A percentile compares a stretch with the other conserved stretches of the same genome.
Evolutionary conservation across 1,140 invertebrate genomes (phyloP).

Genomic region (Halictus rubicundus): DNA sequence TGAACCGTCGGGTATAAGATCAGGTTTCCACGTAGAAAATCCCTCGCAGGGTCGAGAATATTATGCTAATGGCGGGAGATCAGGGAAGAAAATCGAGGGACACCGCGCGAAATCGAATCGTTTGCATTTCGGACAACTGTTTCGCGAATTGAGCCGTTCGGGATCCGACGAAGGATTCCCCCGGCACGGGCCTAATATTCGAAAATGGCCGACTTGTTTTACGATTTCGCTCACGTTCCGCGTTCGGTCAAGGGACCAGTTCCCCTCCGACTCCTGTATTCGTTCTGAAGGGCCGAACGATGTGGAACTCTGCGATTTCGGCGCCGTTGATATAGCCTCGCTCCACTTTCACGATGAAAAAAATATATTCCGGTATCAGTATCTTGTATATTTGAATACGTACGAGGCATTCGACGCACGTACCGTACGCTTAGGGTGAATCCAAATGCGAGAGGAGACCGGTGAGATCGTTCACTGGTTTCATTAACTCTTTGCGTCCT

Average conservation of each 20-base stretch:
- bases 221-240: slow-evolving; percentile 7
- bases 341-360: background rate
- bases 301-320: background rate
- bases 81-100: background rate
- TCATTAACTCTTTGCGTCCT: background rate
- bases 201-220: background rate
- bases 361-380: background rate
- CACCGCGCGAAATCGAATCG: background rate
- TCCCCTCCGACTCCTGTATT: background rate
- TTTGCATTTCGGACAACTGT: background rate
- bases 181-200: background rate
- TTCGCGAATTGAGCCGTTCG: background rate
- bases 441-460: background rate
- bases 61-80: background rate
- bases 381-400: background rate
- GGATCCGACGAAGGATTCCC: background rate
- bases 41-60: background rate
- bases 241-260: background rate
- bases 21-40: background rate
- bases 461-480: background rate
- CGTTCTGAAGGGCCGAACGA: background rate
- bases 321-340: background rate
- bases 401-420: background rate
- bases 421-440: background rate
- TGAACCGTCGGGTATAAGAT: background rate